A percentile compares a stretch with the other conserved stretches of the same genome.
phyloP scores from a whole-genome alignment of 1,140 invertebrate genomes.

The Epicauta chinensis region DNA sequence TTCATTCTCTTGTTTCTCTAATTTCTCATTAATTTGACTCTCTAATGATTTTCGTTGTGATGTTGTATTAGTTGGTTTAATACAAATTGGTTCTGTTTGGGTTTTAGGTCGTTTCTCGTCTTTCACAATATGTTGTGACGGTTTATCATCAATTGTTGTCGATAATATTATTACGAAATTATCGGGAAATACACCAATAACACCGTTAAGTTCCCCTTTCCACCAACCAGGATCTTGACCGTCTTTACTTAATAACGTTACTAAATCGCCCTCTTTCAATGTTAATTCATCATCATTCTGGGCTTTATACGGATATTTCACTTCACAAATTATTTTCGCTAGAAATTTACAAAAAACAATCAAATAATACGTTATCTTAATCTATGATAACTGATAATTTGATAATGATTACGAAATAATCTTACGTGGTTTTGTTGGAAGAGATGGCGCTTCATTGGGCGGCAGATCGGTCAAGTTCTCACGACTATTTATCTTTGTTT shows the following conservation, averaged over 20 bases:
- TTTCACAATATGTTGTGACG: not conserved
- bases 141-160: slow-evolving; percentile 12
- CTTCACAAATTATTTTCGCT: slow-evolving; percentile 59
- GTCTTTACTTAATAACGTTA: slow-evolving; percentile 80
- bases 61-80: slow-evolving; percentile 40
- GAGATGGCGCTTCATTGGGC: slow-evolving; percentile 38
- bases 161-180: slow-evolving; percentile 78
- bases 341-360: slow-evolving; percentile 19
- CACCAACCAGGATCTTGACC: slow-evolving; percentile 95
- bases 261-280: slow-evolving; percentile 82
- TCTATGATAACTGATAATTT: too few relatives aligned
- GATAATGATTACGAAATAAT: too few relatives aligned
- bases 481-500: slow-evolving; percentile 21
- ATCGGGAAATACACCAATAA: slow-evolving; percentile 91
- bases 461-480: slow-evolving; percentile 29
- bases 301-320: slow-evolving; percentile 83
- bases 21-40: slow-evolving; percentile 34
- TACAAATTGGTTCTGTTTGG: slow-evolving; percentile 15
- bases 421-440: slow-evolving; percentile 57
- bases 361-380: too few relatives aligned
- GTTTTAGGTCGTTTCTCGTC: slow-evolving; percentile 17
- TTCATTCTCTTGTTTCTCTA: slow-evolving; percentile 23
- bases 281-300: slow-evolving; percentile 92
- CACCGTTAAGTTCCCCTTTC: slow-evolving; percentile 87
- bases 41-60: slow-evolving; percentile 49